These are phyloP conservation scores for Vanacampus margaritifer DNA, from an alignment of 2,113 vertebrate genomes.

Conservation along the genomic window DNA sequence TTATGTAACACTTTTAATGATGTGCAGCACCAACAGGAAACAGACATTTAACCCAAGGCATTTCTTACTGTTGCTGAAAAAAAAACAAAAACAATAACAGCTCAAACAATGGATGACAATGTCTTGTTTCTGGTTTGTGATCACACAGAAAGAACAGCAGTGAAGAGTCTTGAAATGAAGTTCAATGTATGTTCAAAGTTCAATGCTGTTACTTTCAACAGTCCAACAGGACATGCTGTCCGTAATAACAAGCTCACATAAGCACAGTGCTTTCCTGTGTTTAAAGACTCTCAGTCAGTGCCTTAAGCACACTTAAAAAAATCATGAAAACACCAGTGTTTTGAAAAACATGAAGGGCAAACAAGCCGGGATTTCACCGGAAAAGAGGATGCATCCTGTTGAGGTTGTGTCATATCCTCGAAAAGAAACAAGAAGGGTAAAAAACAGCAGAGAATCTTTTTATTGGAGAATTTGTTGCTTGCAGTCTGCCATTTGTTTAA, in stretches of 20 bases:
- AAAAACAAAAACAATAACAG: not conserved
- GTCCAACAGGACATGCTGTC: not conserved
- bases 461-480: too few relatives aligned
- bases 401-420: slow-evolving; percentile 10
- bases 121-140: not conserved
- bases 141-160: not conserved
- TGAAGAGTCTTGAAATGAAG: not conserved
- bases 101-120: slow-evolving; percentile 1
- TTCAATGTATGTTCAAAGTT: not conserved
- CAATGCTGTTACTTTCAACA: not conserved
- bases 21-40: slow-evolving; percentile 1
- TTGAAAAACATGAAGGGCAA: slow-evolving; percentile 11
- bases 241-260: slow-evolving; percentile 3
- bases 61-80: not conserved
- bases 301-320: not conserved
- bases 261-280: not conserved
- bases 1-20: slow-evolving; percentile 7
- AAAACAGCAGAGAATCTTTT: slow-evolving; percentile 12
- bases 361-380: slow-evolving; percentile 7
- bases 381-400: slow-evolving; percentile 29
- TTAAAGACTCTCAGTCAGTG: not conserved
- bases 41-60: slow-evolving; percentile 4
- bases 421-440: slow-evolving; percentile 17
- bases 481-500: too few relatives aligned
- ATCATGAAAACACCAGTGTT: not conserved